phyloP scores from a whole-genome alignment of 1,140 invertebrate genomes.

The Heliconius hermathena region DNA sequence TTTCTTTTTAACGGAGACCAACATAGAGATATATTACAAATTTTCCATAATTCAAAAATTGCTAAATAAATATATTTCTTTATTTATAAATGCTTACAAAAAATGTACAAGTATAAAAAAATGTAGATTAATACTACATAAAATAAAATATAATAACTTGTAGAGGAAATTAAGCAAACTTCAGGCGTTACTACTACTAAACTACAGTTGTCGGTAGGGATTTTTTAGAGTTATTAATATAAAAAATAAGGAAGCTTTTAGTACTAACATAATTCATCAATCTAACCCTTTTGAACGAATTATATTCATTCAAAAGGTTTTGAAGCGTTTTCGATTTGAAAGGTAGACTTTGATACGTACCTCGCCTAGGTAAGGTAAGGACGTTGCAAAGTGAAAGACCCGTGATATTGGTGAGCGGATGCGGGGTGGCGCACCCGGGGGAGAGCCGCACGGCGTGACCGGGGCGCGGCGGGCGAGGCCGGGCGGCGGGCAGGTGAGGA shows the following conservation, averaged over 20 bases:
- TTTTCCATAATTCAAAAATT: no score
- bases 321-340: constrained; percentile 40
- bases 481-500: constrained; percentile 41
- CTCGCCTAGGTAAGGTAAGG: constrained; percentile 58
- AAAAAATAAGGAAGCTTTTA: constrained; percentile 12
- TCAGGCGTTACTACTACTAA: not conserved
- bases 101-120: no score
- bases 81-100: no score
- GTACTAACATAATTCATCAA: constrained; percentile 31
- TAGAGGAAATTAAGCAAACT: not conserved
- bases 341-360: constrained; percentile 43
- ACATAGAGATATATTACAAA: no score
- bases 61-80: no score
- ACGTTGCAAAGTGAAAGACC: constrained; percentile 73
- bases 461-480: constrained; percentile 49
- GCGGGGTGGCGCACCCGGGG: constrained; percentile 64
- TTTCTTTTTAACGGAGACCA: no score
- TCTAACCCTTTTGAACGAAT: constrained; percentile 34
- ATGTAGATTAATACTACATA: no score
- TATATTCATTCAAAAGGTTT: constrained; percentile 39
- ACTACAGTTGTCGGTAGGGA: not conserved
- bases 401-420: constrained; percentile 70
- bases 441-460: constrained; percentile 45
- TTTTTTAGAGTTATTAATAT: not conserved
- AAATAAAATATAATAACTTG: no score